These are phyloP conservation scores for Rhagonycha lutea DNA, from an alignment of 2,888 invertebrate genomes.

Conservation along the genomic window DNA sequence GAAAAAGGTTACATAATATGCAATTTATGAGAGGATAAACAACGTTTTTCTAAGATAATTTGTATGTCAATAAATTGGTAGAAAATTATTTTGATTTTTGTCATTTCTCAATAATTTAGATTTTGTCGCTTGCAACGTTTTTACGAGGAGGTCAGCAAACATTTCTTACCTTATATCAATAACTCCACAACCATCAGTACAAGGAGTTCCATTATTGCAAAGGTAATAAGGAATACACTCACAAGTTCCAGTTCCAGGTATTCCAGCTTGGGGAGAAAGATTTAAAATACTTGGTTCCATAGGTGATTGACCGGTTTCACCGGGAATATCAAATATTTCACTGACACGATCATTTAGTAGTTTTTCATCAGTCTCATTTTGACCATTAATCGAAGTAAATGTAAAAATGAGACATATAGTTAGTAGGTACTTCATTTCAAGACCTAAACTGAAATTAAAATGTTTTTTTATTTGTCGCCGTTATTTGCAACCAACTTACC, in stretches of 20 bases:
- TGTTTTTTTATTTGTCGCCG: not conserved
- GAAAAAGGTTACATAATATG: too few relatives aligned
- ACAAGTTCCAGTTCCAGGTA: conserved; percentile 57
- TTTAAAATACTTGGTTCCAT: not conserved
- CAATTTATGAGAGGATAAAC: too few relatives aligned
- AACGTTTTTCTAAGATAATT: too few relatives aligned
- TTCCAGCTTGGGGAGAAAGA: not conserved
- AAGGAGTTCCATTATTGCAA: conserved; percentile 69
- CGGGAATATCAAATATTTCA: not conserved
- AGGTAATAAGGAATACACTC: conserved; percentile 80
- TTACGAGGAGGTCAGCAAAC: too few relatives aligned
- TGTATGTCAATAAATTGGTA: too few relatives aligned
- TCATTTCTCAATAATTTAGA: too few relatives aligned
- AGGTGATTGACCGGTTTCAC: not conserved
- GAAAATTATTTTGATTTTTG: too few relatives aligned
- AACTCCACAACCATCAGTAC: conserved; percentile 71
- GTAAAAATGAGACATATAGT: not conserved
- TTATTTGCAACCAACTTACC: not conserved
- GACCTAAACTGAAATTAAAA: not conserved
- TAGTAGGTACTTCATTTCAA: not conserved
- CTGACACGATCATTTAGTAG: not conserved
- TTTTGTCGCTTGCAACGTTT: too few relatives aligned
- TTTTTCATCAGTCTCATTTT: not conserved
- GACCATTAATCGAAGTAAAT: not conserved
- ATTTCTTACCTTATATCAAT: conserved; percentile 74